Conservation (phyloP, 1,140 invertebrate genomes). For the Anoplolepis gracilipes region DNA sequence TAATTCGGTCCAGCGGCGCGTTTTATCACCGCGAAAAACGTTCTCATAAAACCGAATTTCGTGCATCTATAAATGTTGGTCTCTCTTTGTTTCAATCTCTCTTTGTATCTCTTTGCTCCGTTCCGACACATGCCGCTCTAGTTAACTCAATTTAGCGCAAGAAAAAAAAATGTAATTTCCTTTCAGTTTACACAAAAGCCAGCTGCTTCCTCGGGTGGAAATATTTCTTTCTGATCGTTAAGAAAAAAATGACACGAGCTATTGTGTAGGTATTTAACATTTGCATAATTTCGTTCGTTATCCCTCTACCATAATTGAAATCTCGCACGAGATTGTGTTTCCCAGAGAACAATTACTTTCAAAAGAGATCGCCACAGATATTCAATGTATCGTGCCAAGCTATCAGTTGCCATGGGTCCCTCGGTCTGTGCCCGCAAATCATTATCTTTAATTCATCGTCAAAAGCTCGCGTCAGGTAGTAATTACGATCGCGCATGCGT, state of each 20-base stretch:
- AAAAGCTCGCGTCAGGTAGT: slow-evolving; percentile 67
- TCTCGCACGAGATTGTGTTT: slow-evolving; percentile 41
- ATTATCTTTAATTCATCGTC: slow-evolving; percentile 68
- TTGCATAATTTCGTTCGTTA: slow-evolving; percentile 13
- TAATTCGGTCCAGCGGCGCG: slow-evolving; percentile 67
- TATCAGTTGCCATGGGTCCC: slow-evolving; percentile 34
- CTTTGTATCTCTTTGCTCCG: slow-evolving; percentile 48
- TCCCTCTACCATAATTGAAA: slow-evolving; percentile 10
- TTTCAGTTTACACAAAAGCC: slow-evolving; percentile 18
- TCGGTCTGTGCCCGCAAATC: slow-evolving; percentile 34
- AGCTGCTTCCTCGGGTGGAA: background rate
- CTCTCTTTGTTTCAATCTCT: slow-evolving; percentile 47
- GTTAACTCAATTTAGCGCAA: slow-evolving; percentile 66
- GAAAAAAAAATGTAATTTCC: slow-evolving; percentile 19
- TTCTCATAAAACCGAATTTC: slow-evolving; percentile 71
- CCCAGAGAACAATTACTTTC: slow-evolving; percentile 42
- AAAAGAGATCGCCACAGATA: slow-evolving; percentile 36
- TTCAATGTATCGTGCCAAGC: slow-evolving; percentile 15
- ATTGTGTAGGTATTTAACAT: background rate
- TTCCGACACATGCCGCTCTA: slow-evolving; percentile 38
- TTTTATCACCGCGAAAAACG: slow-evolving; percentile 72
- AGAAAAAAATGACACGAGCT: background rate
- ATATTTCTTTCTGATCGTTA: background rate
- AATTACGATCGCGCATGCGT: slow-evolving; percentile 62
- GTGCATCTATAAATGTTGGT: slow-evolving; percentile 20